These are phyloP conservation scores for Orthosia cruda DNA, from an alignment of 2,888 invertebrate species.

Conservation along the genomic window DNA sequence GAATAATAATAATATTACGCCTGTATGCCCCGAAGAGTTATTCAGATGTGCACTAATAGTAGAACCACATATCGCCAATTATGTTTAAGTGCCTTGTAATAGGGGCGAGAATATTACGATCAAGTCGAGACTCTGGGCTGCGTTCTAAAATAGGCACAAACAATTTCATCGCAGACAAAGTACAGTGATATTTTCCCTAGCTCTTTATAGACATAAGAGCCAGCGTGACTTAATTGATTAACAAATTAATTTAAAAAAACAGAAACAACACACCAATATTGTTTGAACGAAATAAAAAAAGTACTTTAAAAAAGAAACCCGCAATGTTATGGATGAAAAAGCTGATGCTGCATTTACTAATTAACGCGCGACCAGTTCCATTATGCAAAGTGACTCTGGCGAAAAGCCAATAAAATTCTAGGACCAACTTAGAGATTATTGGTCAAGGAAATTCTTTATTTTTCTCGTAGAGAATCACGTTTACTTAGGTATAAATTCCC, in stretches of 20 bases:
- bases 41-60: no score
- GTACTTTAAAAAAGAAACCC: not conserved
- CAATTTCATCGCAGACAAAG: not conserved
- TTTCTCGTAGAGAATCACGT: not conserved
- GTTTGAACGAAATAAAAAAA: not conserved
- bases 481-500: slow-evolving; percentile 6
- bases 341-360: slow-evolving; percentile 46
- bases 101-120: no score
- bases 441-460: slow-evolving; percentile 29
- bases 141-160: no score
- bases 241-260: not conserved
- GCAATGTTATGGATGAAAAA: slow-evolving; percentile 35
- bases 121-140: no score
- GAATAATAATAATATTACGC: no score
- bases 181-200: not conserved
- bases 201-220: not conserved
- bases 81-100: no score
- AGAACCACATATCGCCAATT: no score
- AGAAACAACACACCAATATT: not conserved
- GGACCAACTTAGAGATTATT: slow-evolving; percentile 20
- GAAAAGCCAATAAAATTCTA: slow-evolving; percentile 46
- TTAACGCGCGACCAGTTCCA: slow-evolving; percentile 41
- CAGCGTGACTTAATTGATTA: not conserved
- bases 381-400: slow-evolving; percentile 55
- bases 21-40: no score